These are phyloP conservation scores for Coilia nasus DNA, from an alignment of 2,797 vertebrate species.

Conservation along the genomic window DNA sequence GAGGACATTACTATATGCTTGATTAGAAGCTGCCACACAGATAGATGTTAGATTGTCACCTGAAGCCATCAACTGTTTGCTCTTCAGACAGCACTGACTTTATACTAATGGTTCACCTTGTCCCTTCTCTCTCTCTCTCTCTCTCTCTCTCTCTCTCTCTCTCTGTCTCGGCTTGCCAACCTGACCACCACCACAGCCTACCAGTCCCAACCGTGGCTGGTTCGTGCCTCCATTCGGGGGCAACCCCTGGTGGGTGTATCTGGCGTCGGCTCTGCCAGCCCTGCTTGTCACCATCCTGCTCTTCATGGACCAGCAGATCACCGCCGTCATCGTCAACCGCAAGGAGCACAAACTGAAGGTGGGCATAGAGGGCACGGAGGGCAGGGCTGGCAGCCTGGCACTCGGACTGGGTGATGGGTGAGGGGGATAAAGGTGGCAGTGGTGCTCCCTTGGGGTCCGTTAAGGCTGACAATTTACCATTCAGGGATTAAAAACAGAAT, in stretches of 20 bases:
- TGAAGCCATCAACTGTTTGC: neutral
- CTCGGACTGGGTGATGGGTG: too few species aligned
- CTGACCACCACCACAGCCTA: conserved; percentile 78
- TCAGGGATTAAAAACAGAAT: too few species aligned
- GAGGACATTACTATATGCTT: neutral
- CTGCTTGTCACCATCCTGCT: conserved; percentile 95
- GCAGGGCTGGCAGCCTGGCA: neutral
- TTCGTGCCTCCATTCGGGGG: conserved; percentile 92
- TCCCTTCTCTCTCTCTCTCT: neutral
- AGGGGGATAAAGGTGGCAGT: too few species aligned
- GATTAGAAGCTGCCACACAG: neutral
- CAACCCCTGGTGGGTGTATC: conserved; percentile 97
- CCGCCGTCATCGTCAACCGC: conserved; percentile 95
- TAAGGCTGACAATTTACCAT: too few species aligned
- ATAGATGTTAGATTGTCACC: neutral
- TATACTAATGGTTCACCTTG: neutral
- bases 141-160: neutral
- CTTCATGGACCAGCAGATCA: conserved; percentile 99
- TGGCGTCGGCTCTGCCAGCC: conserved; percentile 89
- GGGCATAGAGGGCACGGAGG: conserved; percentile 34
- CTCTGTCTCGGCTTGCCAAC: neutral
- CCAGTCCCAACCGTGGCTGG: conserved; percentile 89
- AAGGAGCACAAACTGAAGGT: conserved; percentile 98
- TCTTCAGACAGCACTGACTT: neutral
- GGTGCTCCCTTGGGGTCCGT: too few species aligned